phyloP scores from a whole-genome alignment of 2,113 vertebrate genomes.

The Falco punctatus region DNA sequence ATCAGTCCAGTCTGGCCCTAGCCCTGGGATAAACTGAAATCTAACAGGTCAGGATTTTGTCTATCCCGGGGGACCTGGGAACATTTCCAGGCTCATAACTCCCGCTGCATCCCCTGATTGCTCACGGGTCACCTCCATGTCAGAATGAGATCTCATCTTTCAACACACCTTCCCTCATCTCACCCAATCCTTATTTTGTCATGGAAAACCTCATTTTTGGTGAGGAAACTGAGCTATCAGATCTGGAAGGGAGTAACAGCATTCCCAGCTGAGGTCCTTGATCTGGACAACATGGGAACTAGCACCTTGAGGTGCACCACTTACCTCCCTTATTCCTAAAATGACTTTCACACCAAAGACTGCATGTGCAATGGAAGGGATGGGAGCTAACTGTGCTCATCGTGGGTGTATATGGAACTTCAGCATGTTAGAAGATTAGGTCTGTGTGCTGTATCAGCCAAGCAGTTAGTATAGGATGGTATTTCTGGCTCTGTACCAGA shows the following conservation, averaged over 20 bases:
- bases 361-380: not conserved
- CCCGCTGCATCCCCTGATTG: not conserved
- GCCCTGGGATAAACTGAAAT: not conserved
- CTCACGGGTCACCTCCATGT: not conserved
- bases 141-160: not conserved
- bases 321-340: not conserved
- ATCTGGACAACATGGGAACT: not conserved
- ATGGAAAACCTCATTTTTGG: not conserved
- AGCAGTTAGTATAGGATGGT: not conserved
- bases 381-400: not conserved
- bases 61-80: rapidly evolving
- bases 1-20: not conserved
- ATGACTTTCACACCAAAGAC: not conserved
- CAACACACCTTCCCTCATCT: not conserved
- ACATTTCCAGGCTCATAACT: not conserved
- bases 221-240: not conserved
- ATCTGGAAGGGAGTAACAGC: not conserved
- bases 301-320: not conserved
- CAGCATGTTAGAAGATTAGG: not conserved
- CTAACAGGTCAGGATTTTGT: not conserved
- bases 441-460: not conserved
- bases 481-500: not conserved
- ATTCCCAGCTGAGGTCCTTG: not conserved
- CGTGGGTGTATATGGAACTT: not conserved
- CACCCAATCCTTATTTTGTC: not conserved